Base-by-base conservation (phyloP, 1,140 invertebrate species). In the Papilio polytes region DNA sequence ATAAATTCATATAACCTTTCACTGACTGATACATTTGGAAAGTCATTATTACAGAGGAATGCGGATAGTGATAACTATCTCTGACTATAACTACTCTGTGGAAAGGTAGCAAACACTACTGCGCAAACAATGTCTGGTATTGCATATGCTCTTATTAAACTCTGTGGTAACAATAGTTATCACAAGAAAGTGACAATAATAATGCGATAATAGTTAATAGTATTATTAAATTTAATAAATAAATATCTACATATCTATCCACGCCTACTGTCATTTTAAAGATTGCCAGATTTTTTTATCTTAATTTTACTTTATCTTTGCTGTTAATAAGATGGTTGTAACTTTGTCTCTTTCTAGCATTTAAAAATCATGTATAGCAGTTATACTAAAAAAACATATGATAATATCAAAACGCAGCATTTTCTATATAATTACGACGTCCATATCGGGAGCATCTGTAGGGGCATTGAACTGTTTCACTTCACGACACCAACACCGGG, bases 41-140 rank as follows among this genome's bases (percentile, higher is more conserved):
- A 70, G 63, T 70, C 20, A 70, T 70, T 70, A 63, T 13, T 6
- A 70, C 63, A 70, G 10, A 26, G 63, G 63, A 70, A 70, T 70
- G 63, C 63, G 26, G 63, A 70, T 70, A 70, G 63, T 31, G 26
- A 70, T 70, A 31, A 26, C 26, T 70, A 70, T 31, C 63, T 70
- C 13, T 31, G 22, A 13, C 4, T 31, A 70, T 70, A 70, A 12
- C 13, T 70, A 56, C 53, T 56, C 53, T 31, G 22, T 31, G 26
- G 10, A 70, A 15, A 70, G 63, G 26, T 70, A 36, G 26, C 26
- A 26, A 1, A 31, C 12, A 70, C 53, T 56, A 20, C 53, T 36
- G 4, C 3, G 22, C 26, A 70, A 31, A 66, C 53, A 56, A 56
- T 56, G 53, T 56, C 53, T 56, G 53, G 20, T 56, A 56, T 20